Evolutionary conservation across 2,113 vertebrate genomes (phyloP).

Genomic region (Cheirogaleus medius): DNA sequence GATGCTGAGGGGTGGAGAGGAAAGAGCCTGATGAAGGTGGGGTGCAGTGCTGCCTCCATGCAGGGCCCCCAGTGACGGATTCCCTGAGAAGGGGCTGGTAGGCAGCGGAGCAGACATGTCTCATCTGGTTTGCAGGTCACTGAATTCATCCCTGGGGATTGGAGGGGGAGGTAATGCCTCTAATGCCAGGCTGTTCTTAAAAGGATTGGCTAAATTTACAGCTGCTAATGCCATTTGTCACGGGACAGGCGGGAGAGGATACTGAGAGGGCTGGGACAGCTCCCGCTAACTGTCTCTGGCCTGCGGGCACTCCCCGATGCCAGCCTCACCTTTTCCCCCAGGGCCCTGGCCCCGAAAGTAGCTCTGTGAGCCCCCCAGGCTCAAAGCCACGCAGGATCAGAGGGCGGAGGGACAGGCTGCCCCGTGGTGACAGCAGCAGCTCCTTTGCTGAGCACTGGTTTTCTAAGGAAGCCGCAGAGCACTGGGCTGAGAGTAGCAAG

Average conservation of each 20-base stretch:
- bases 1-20: neutral
- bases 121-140: constrained; percentile 41
- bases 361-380: rapidly evolving
- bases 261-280: neutral
- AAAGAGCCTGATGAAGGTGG: neutral
- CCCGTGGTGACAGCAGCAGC: rapidly evolving
- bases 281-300: neutral
- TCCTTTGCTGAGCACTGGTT: neutral
- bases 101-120: neutral
- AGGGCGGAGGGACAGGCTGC: neutral
- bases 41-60: neutral
- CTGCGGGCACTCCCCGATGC: neutral
- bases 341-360: neutral
- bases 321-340: neutral
- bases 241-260: neutral
- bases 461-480: neutral
- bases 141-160: neutral
- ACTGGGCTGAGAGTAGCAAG: neutral
- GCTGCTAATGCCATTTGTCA: constrained; percentile 61
- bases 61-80: neutral
- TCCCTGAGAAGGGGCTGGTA: neutral
- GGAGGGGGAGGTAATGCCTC: neutral
- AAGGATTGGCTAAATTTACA: constrained; percentile 68
- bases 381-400: neutral
- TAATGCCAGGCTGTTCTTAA: constrained; percentile 65